Conservation (phyloP, 2,797 vertebrate genomes). For the Cygnus olor region DNA sequence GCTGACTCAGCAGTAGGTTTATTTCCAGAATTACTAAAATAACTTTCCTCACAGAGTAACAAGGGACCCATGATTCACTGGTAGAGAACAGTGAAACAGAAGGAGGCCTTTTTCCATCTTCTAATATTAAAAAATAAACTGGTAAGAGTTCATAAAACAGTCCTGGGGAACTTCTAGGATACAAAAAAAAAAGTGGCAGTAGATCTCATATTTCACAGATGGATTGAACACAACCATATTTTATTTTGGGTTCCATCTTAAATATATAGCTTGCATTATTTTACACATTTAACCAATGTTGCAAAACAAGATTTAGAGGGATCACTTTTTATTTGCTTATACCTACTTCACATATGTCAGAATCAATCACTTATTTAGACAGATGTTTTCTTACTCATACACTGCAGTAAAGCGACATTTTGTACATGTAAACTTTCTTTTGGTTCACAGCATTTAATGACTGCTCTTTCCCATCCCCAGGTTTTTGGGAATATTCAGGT, state of each 20-base stretch:
- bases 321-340: constrained; percentile 51
- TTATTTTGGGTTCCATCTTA: constrained; percentile 47
- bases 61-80: constrained; percentile 67
- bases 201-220: constrained; percentile 32
- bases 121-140: constrained; percentile 69
- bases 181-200: neutral
- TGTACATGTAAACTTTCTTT: neutral
- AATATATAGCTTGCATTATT: constrained; percentile 40
- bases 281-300: neutral
- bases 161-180: constrained; percentile 8
- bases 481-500: neutral
- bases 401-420: neutral
- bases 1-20: constrained; percentile 77
- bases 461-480: neutral
- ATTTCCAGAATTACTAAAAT: constrained; percentile 78
- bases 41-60: constrained; percentile 71
- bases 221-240: constrained; percentile 9
- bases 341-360: constrained; percentile 25
- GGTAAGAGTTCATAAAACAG: constrained; percentile 40
- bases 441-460: neutral
- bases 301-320: constrained; percentile 23
- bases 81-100: constrained; percentile 56
- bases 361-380: constrained; percentile 20
- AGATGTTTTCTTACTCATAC: constrained; percentile 3
- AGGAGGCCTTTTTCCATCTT: constrained; percentile 64